phyloP scores from a whole-genome alignment of 2,113 vertebrate genomes.

The Dicentrarchus labrax region DNA sequence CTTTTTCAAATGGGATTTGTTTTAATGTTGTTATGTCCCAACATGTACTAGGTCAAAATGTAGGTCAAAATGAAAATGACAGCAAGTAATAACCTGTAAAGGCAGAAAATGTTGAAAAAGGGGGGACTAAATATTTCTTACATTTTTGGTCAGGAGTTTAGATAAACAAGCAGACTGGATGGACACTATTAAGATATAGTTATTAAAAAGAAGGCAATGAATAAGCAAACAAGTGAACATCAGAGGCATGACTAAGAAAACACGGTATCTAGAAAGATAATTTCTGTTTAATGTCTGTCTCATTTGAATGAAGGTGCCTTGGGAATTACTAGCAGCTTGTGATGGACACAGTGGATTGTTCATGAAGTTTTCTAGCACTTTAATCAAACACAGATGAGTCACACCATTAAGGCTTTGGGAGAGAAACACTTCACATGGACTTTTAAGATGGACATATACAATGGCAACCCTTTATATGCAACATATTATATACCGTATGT shows the following conservation, averaged over 20 bases:
- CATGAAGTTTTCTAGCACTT: neutral
- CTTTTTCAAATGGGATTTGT: neutral
- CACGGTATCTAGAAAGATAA: neutral
- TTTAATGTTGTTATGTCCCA: neutral
- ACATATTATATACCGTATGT: neutral
- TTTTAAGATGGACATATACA: conserved; percentile 2
- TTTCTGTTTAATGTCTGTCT: neutral
- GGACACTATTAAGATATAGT: neutral
- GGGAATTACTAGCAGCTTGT: neutral
- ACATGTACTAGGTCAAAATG: neutral
- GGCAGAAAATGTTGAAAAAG: neutral
- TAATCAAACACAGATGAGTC: neutral
- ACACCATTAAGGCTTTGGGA: neutral
- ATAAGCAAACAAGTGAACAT: neutral
- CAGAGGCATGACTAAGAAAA: neutral
- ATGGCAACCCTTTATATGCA: neutral
- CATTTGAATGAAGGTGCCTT: neutral
- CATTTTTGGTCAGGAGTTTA: neutral
- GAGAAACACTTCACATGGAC: neutral
- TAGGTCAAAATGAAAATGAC: neutral
- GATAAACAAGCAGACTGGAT: neutral
- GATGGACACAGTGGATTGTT: neutral
- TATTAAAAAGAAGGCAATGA: neutral
- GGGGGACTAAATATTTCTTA: neutral
- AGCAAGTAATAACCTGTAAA: neutral